Conservation (phyloP, 2,888 invertebrate species). For the Drosophila anomalipes region DNA sequence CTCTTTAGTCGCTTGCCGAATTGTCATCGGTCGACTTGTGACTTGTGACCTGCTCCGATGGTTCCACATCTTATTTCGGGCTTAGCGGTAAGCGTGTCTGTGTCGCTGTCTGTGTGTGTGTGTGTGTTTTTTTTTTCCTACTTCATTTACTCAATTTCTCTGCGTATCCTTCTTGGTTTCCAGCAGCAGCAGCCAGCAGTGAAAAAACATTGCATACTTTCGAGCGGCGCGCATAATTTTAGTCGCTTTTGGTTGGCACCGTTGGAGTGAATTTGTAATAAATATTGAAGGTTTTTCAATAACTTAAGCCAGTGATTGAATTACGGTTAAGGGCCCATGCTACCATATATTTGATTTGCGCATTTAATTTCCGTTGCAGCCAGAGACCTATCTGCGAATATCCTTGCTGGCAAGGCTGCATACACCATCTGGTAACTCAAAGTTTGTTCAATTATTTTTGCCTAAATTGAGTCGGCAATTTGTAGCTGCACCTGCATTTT, state of each 20-base stretch:
- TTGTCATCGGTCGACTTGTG: constrained; percentile 11
- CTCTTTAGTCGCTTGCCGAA: constrained; percentile 16
- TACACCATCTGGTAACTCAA: neutral
- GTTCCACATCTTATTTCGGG: constrained; percentile 6
- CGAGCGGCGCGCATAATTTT: neutral
- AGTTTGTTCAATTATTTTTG: neutral
- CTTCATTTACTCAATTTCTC: neutral
- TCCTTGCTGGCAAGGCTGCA: neutral
- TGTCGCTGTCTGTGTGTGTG: neutral
- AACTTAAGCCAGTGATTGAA: neutral
- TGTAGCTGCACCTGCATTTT: neutral
- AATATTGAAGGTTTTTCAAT: neutral
- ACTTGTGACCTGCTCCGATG: neutral
- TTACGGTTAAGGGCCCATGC: neutral
- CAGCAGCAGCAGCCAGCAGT: neutral
- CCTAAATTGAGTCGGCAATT: neutral
- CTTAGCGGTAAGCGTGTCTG: constrained; percentile 26
- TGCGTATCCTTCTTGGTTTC: neutral
- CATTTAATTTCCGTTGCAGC: neutral
- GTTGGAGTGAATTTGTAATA: neutral
- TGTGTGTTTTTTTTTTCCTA: neutral
- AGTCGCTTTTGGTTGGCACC: constrained; percentile 2
- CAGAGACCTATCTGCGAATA: neutral
- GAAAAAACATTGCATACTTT: constrained; percentile 36
- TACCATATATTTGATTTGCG: neutral